Base-by-base conservation (phyloP, 2,888 invertebrate species). In the Cancer borealis region DNA sequence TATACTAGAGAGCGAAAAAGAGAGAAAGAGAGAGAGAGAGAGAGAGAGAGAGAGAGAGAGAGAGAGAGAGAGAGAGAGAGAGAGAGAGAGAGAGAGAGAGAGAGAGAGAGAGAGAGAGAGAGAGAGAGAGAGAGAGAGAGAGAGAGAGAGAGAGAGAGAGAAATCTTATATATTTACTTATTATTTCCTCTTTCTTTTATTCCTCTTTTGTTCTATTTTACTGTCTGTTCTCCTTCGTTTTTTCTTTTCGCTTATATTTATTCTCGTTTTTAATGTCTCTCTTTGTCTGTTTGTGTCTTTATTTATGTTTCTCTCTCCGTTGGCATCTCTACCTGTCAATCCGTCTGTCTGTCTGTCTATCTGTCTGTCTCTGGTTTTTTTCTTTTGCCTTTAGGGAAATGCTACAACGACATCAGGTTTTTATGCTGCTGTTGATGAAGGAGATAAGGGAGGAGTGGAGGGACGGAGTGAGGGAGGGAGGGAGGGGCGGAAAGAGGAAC, bases 81-180 rank as follows among this genome's bases (percentile, higher is more conserved):
- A 66, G 49, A 49, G 49, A 49, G 49, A 49, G 49, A 49, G 14
- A 54, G 54, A 66, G 66, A 66, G 66, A 66, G 66, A 66, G 66
- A 66, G 66, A 66, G 66, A 66, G 66, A 66, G 66, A 66, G 66
- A 66, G 66, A 66, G 66, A 66, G n/a, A 66, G 21, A 66, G n/a
- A 66, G 21, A 66, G 21, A 66, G 14, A 66, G 60, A 66, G 14
- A 66, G 60, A 66, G 60, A 66, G 60, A 66, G 60, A 66, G 17
- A 66, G 60, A 66, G 60, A 66, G 60, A 66, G 14, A 66, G 60
- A 66, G 60, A 66, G 60, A 66, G 60, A 66, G 17, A 66, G 60
- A 66, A 21, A 54, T 12, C 17, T 54, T 54, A 54, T 54, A 54
- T 54, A 54, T 10, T 54, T 4, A 10, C 49, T 49, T 49, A 1